These are phyloP conservation scores for Callopanchax toddi DNA, from an alignment of 2,113 vertebrate species.

Conservation along the genomic window DNA sequence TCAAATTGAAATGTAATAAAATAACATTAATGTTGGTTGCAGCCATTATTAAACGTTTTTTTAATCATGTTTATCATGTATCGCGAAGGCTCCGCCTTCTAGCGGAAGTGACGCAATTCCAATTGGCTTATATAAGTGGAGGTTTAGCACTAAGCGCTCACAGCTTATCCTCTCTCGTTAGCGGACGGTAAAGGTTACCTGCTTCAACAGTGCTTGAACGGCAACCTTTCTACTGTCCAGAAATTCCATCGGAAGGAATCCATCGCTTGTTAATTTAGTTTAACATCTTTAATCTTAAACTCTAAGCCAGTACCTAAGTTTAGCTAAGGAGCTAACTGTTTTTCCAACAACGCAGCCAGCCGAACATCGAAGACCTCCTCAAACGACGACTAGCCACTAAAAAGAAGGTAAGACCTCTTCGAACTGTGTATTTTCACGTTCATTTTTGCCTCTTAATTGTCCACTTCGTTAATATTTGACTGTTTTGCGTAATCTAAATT, in stretches of 20 bases:
- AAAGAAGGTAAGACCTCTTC: not conserved
- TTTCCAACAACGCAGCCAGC: conserved; percentile 22
- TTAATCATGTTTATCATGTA: no score
- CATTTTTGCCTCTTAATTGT: not conserved
- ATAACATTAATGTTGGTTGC: no score
- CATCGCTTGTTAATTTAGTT: not conserved
- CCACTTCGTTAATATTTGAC: no score
- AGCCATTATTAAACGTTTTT: not conserved
- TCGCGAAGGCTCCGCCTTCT: not conserved
- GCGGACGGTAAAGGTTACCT: conserved; percentile 80
- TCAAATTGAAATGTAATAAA: no score
- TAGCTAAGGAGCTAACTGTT: conserved; percentile 18
- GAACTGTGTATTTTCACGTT: no score
- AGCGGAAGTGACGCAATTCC: conserved; percentile 30
- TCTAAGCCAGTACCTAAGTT: not conserved
- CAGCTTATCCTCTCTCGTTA: conserved; percentile 14
- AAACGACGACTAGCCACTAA: conserved; percentile 30
- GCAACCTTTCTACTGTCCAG: conserved; percentile 77
- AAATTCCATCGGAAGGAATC: not conserved
- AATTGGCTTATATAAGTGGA: fast-evolving
- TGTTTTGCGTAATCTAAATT: not conserved
- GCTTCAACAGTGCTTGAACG: conserved; percentile 94
- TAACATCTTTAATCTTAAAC: not conserved
- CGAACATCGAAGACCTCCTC: conserved; percentile 19
- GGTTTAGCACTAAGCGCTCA: fast-evolving